Base-by-base conservation (phyloP, 2,113 vertebrate species). In the Puffinus mauretanicus region DNA sequence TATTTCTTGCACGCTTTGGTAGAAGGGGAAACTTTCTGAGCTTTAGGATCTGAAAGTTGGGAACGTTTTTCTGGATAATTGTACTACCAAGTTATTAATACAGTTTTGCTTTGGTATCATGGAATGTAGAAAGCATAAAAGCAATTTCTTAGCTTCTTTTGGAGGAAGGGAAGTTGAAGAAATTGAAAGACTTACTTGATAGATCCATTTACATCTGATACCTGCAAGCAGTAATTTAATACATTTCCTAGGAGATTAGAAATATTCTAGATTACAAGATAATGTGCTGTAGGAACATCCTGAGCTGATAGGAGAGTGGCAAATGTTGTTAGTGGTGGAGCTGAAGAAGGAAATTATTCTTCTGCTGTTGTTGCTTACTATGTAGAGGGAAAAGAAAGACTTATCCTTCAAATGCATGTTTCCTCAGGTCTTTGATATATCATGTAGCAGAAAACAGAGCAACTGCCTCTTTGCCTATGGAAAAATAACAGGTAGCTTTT, bases 191-290 rank as follows among this genome's bases (percentile, higher is more conserved):
- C 40, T 51, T 25, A 21, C 27, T 84, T 72, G 70, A 40, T 66
- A 82, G 83, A 84, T 95, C 65, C 49, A 89, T 95, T 94, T 94
- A 87, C 88, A 72, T 32, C 46, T 91, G 97, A 65, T 93, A 82
- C 16, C 25, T 72, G 19, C 36, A 76, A 91, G 46, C 34, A 58
- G 93, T 95, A 95, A 93, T 89, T 82, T 42, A 93, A 96, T 94
- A 87, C 86, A 69, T 81, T 82, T 86, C 54, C 38, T 87, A 65
- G 40, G 66, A 84, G 94, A 86, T 84, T 60, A 90, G 91, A 79
- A 94, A 93, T 95, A 93, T 55, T 96, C 93, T 95, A 93, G 95
- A 95, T 97, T 96, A 96, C 96, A 71, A 96, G 94, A 96, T 95
- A 96, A 62, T 90, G 40, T 10, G 40, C 40, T 40, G 40, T 40